These are phyloP conservation scores for Epinotia bilunana DNA, from an alignment of 2,888 invertebrate genomes.

Conservation along the genomic window DNA sequence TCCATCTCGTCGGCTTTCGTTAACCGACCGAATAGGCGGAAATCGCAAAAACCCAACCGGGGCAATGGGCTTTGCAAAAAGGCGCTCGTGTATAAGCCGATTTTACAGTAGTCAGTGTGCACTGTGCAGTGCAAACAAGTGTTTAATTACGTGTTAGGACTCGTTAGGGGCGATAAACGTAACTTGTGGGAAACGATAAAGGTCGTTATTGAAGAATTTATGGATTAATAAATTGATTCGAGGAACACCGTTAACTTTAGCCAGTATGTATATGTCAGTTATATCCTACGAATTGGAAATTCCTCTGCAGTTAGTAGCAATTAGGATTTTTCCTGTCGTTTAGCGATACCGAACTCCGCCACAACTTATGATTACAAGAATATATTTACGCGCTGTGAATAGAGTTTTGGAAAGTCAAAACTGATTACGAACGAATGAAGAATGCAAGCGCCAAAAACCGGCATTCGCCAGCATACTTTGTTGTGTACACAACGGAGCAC, in stretches of 20 bases:
- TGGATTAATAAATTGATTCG: slow-evolving; percentile 7
- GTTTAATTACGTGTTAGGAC: slow-evolving; percentile 60
- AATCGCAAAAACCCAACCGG: slow-evolving; percentile 62
- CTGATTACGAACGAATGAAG: slow-evolving; percentile 7
- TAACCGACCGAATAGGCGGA: slow-evolving; percentile 68
- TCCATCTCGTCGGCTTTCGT: slow-evolving; percentile 73
- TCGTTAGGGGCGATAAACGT: slow-evolving; percentile 59
- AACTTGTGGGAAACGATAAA: slow-evolving; percentile 39
- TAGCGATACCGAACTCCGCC: not conserved
- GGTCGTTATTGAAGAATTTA: slow-evolving; percentile 33
- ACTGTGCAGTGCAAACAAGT: slow-evolving; percentile 57
- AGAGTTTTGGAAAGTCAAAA: not conserved
- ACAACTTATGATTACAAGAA: not conserved
- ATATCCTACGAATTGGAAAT: not conserved
- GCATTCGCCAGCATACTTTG: slow-evolving; percentile 9
- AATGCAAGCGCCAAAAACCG: slow-evolving; percentile 11
- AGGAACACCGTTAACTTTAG: not conserved
- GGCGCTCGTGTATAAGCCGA: slow-evolving; percentile 65
- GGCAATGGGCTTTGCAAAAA: slow-evolving; percentile 61
- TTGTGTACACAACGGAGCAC: slow-evolving; percentile 17
- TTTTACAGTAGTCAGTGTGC: slow-evolving; percentile 62
- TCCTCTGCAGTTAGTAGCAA: not conserved
- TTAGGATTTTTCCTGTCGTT: not conserved
- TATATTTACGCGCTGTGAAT: not conserved
- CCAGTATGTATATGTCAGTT: not conserved